Percentiles rank a stretch among this genome's conserved stretches.
Conservation (phyloP, 1,140 invertebrate genomes). For the Drosophila sturtevanti region DNA sequence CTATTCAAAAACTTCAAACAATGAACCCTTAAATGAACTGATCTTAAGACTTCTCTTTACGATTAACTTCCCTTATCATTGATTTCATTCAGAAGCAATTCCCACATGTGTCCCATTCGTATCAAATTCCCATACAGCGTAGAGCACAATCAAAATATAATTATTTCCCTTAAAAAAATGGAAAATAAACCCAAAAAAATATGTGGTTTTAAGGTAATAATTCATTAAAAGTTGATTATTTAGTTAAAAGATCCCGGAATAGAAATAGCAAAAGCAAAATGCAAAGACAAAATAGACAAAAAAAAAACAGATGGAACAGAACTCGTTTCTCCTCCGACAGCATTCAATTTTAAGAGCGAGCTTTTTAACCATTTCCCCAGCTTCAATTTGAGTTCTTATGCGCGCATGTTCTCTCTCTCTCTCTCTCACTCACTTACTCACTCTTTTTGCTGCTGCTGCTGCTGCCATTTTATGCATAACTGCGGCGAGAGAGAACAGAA, state of each 20-base stretch:
- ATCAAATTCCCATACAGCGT: conserved; percentile 48
- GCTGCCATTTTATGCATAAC: conserved; percentile 56
- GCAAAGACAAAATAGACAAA: conserved; percentile 10
- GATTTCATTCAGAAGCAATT: conserved; percentile 21
- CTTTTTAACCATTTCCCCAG: conserved; percentile 44
- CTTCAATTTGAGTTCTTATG: conserved; percentile 12
- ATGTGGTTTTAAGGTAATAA: conserved; percentile 23
- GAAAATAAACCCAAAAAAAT: conserved; percentile 20
- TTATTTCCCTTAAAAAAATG: conserved; percentile 27
- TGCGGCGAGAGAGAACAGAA: conserved; percentile 23
- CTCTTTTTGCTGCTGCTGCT: conserved; percentile 8
- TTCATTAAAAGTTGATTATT: conserved; percentile 64
- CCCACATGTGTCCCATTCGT: conserved; percentile 43
- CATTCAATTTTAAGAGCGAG: conserved; percentile 49
- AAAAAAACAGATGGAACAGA: conserved; percentile 25
- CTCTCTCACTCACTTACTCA: not conserved
- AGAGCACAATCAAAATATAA: conserved; percentile 39
- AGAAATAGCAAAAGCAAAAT: conserved; percentile 34
- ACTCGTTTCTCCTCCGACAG: conserved; percentile 65
- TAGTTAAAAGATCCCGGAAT: conserved; percentile 28
- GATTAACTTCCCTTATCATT: conserved; percentile 17
- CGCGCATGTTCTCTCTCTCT: conserved; percentile 41
- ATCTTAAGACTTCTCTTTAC: not conserved
- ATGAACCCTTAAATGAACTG: conserved; percentile 30
- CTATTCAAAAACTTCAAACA: not conserved